phyloP scores from a whole-genome alignment of 2,888 invertebrate genomes.

The Lydus trimaculatus region DNA sequence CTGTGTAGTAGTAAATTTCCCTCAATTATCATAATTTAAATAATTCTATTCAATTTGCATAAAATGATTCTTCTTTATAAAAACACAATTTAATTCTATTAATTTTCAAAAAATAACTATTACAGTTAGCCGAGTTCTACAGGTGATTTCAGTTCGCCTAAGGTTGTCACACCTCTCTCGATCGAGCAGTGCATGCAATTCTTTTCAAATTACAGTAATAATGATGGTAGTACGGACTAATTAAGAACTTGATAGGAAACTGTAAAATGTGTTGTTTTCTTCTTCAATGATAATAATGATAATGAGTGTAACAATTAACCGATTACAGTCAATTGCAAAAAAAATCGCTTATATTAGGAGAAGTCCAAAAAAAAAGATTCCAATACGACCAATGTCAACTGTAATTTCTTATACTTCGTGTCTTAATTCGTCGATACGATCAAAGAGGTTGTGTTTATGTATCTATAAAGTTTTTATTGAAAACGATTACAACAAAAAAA shows the following conservation, averaged over 20 bases:
- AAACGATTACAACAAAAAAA: conserved; percentile 18
- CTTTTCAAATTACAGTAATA: conserved; percentile 24
- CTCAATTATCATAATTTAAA: not conserved
- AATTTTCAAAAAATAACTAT: not conserved
- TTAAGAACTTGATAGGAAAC: not conserved
- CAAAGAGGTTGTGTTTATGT: conserved; percentile 30
- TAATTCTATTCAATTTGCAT: not conserved
- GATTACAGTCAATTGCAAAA: not conserved
- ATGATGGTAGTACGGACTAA: not conserved
- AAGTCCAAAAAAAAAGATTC: not conserved
- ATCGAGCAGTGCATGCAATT: conserved; percentile 34
- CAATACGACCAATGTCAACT: not conserved
- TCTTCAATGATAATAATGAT: not conserved
- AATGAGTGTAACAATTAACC: not conserved
- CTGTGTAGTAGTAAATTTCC: not conserved
- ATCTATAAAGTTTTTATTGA: conserved; percentile 18
- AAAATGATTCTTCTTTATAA: not conserved
- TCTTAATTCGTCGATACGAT: conserved; percentile 44
- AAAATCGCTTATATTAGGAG: not conserved
- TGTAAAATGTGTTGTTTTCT: not conserved
- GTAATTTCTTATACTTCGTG: conserved; percentile 26
- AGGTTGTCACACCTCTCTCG: conserved; percentile 38
- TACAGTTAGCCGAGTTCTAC: conserved; percentile 25
- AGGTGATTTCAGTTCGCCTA: conserved; percentile 31
- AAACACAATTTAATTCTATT: not conserved